phyloP scores from a whole-genome alignment of 2,797 vertebrate genomes.

The Notoglanidium macrostoma region DNA sequence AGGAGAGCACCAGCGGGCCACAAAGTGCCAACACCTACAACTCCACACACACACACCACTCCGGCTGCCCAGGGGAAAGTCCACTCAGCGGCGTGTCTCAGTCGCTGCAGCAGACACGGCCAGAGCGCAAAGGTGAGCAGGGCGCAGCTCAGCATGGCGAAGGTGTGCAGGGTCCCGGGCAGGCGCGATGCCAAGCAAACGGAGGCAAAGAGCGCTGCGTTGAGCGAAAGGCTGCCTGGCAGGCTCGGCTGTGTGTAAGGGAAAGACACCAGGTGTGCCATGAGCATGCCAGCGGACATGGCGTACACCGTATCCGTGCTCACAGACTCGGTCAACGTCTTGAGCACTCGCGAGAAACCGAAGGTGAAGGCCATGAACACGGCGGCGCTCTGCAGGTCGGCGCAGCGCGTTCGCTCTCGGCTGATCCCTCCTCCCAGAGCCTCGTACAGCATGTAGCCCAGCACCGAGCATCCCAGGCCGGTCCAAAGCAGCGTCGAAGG shows the following conservation, averaged over 20 bases:
- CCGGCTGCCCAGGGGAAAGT: conserved; percentile 81
- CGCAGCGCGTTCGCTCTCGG: conserved; percentile 79
- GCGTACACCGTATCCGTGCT: conserved; percentile 97
- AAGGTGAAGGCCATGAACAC: conserved; percentile 94
- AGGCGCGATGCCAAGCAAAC: conserved; percentile 94
- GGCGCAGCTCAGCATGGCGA: conserved; percentile 92
- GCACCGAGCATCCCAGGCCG: conserved; percentile 77
- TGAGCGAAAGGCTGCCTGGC: conserved; percentile 92
- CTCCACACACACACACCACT: conserved; percentile 78
- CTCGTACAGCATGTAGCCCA: conserved; percentile 87
- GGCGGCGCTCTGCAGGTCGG: conserved; percentile 88
- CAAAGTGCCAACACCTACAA: conserved; percentile 77
- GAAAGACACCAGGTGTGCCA: conserved; percentile 93
- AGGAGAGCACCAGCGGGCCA: conserved; percentile 82
- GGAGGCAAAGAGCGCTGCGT: conserved; percentile 93
- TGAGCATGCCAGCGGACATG: conserved; percentile 93
- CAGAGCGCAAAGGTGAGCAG: conserved; percentile 94
- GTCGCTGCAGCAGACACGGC: conserved; percentile 90
- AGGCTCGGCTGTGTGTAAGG: conserved; percentile 83
- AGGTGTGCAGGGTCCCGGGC: conserved; percentile 88
- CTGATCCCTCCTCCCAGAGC: conserved; percentile 66
- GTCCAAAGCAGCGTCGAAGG: conserved; percentile 81
- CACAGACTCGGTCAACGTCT: conserved; percentile 94
- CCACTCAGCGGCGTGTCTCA: conserved; percentile 76
- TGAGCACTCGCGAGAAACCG: conserved; percentile 92